Base-by-base conservation (phyloP, 1,140 invertebrate genomes). In the Tetragnatha versicolor region DNA sequence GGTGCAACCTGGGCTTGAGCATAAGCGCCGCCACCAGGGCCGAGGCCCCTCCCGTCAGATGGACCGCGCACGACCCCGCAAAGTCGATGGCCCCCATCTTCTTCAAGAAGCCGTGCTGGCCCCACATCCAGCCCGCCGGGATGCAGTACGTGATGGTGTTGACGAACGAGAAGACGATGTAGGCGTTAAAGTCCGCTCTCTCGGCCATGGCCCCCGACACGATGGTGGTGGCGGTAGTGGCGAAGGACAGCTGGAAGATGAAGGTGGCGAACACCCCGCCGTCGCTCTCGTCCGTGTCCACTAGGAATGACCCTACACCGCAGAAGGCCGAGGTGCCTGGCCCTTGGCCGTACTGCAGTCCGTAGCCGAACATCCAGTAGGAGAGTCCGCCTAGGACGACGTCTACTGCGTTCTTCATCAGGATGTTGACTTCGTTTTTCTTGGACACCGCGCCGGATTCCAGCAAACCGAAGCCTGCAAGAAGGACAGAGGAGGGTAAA, bases 341-440 rank as follows among this genome's bases (percentile, higher is more conserved):
- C 49, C 90, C 89, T 12, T 90, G 87, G 1, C 96, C 96, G 82
- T 96, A 98, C 61, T 94, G 96, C 83, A 97, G 88, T 0, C 93
- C 94, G 85, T 94, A 98, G 0, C 96, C 96, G 83, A 97, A 97
- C 20, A 94, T 88, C 95, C 96, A 98, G 86, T 97, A 98, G 0
- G 94, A 96, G 4, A 96, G 84, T 63, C 94, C 95, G 17, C 96
- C 96, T 2, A 98, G 88, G 10, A 96, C 93, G 66, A 98, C 94
- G 81, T 97, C 95, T 1, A 94, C 93, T 0, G 96, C 91, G 83
- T 97, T 97, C 85, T 96, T 97, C 92, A 97, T 95, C 94, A 97
- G 95, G 22, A 97, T 97, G 83, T 97, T 96, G 0, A 96, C 94
- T 88, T 97, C 95, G 83, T 97, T 97, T 86, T 97, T 97, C 33